Conservation (phyloP, 2,888 invertebrate species). For the Physocephala rufipes region DNA sequence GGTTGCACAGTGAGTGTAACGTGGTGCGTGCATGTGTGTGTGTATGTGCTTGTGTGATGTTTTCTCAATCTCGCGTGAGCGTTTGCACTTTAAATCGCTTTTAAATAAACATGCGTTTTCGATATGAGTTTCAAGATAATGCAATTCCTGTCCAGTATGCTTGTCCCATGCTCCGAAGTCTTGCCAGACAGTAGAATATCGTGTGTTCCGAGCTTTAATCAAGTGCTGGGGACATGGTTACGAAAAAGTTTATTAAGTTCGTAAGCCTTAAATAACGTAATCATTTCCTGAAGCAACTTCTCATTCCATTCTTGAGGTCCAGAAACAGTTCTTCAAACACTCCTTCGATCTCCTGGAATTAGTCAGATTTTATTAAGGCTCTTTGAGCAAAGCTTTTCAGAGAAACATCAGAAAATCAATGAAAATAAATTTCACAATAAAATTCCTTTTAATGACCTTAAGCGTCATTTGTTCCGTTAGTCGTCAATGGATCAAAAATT, state of each 20-base stretch:
- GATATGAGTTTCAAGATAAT: slow-evolving; percentile 54
- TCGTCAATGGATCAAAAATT: no score
- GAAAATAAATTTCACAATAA: no score
- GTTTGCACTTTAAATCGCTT: slow-evolving; percentile 34
- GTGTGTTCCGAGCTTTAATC: slow-evolving; percentile 26
- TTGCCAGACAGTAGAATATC: neutral
- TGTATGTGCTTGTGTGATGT: neutral
- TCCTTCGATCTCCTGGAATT: no score
- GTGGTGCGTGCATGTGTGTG: neutral
- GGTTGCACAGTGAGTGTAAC: neutral
- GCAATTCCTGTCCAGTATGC: neutral
- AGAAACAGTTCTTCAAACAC: no score
- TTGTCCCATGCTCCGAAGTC: neutral
- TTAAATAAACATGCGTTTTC: slow-evolving; percentile 52
- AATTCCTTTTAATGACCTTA: no score
- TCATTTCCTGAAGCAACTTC: neutral
- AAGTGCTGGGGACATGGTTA: slow-evolving; percentile 17
- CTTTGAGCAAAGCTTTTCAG: no score
- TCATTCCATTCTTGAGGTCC: neutral
- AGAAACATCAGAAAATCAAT: no score
- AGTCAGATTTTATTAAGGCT: no score
- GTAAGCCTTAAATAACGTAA: neutral
- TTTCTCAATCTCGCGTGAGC: slow-evolving; percentile 26
- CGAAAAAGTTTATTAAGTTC: slow-evolving; percentile 10
- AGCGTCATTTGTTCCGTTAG: no score